Evolutionary conservation across 2,888 invertebrate species (phyloP).

Genomic region (Mayetiola destructor): DNA sequence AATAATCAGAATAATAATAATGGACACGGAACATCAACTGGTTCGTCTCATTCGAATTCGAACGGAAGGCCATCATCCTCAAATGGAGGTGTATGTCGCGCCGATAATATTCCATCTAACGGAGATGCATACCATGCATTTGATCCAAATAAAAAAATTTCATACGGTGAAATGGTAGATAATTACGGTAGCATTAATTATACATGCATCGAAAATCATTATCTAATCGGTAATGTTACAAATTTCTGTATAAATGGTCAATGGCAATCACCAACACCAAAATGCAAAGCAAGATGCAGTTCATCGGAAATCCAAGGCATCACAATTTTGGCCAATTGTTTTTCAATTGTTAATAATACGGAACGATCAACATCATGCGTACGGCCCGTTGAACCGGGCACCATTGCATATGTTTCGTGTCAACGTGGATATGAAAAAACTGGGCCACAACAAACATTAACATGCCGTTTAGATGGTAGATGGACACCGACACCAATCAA

Average conservation of each 20-base stretch:
- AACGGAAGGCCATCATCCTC: neutral
- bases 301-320: neutral
- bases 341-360: conserved; percentile 4
- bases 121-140: neutral
- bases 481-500: neutral
- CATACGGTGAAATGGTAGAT: neutral
- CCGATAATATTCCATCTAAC: conserved; percentile 1
- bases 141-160: neutral
- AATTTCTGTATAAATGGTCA: conserved; percentile 6
- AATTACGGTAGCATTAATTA: neutral
- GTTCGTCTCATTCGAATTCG: too few relatives aligned
- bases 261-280: neutral
- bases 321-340: conserved; percentile 16
- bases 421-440: conserved; percentile 17
- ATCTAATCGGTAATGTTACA: neutral
- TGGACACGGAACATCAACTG: too few relatives aligned
- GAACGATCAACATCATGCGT: conserved; percentile 17
- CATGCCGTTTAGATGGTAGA: conserved; percentile 22
- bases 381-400: conserved; percentile 18
- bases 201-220: conserved; percentile 7
- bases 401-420: conserved; percentile 19
- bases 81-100: neutral
- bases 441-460: neutral
- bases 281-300: conserved; percentile 6
- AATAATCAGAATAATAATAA: too few relatives aligned